Evolutionary conservation across 2,888 invertebrate genomes (phyloP).

Genomic region (Notodonta dromedarius): DNA sequence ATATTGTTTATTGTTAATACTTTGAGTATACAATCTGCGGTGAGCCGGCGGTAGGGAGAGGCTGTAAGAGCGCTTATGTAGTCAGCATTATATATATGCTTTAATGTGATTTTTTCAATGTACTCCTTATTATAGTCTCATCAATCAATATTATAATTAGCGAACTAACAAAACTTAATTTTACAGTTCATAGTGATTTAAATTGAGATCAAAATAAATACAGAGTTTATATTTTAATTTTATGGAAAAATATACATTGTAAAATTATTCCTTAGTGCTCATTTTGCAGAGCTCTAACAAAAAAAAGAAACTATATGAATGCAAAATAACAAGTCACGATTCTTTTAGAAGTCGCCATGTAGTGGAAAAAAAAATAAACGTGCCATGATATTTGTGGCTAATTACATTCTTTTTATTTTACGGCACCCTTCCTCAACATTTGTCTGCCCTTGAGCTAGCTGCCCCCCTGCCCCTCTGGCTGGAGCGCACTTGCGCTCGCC

Average conservation of each 20-base stretch:
- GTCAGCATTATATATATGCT: constrained; percentile 85
- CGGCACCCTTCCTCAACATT: constrained; percentile 14
- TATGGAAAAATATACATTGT: constrained; percentile 80
- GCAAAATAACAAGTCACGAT: constrained; percentile 84
- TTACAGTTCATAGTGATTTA: constrained; percentile 82
- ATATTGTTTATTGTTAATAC: constrained; percentile 75
- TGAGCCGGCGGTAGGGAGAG: constrained; percentile 53
- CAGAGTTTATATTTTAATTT: constrained; percentile 84
- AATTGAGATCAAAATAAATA: constrained; percentile 81
- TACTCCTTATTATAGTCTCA: constrained; percentile 84
- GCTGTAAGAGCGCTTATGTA: constrained; percentile 82
- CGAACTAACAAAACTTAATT: constrained; percentile 81
- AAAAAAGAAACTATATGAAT: constrained; percentile 79
- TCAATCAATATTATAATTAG: constrained; percentile 81
- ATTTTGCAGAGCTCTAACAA: constrained; percentile 74
- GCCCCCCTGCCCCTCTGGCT: too few relatives aligned
- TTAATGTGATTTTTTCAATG: constrained; percentile 85
- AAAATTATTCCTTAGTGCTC: constrained; percentile 79
- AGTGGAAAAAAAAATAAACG: constrained; percentile 85
- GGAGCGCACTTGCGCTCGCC: too few relatives aligned
- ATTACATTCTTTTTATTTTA: constrained; percentile 59
- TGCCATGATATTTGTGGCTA: constrained; percentile 85
- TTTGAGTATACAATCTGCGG: constrained; percentile 61
- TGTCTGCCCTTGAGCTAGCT: too few relatives aligned
- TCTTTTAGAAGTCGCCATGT: constrained; percentile 85